Conservation (phyloP, 2,113 vertebrate species). For the Macrotus californicus region DNA sequence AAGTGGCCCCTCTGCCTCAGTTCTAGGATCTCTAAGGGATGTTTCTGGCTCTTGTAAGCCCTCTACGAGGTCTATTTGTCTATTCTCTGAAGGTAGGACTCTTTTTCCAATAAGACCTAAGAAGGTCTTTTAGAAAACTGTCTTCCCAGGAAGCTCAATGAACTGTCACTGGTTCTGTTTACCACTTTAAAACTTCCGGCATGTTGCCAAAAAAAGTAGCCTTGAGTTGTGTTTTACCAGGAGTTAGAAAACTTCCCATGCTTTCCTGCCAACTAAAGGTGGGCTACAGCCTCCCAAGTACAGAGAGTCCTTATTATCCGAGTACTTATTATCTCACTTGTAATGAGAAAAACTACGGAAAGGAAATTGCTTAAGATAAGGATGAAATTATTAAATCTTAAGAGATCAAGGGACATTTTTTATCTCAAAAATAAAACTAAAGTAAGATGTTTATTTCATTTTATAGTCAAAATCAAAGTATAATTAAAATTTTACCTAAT, state of each 20-base stretch:
- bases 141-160: neutral
- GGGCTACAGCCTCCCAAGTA: neutral
- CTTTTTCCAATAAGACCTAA: neutral
- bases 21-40: neutral
- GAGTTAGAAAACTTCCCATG: neutral
- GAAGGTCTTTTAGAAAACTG: neutral
- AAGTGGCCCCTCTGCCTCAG: neutral
- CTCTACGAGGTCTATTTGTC: neutral
- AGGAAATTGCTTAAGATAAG: neutral
- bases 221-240: neutral
- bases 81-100: neutral
- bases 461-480: neutral
- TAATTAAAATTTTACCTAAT: neutral
- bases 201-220: neutral
- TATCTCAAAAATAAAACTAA: neutral
- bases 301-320: neutral
- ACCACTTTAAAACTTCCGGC: neutral
- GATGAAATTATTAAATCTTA: neutral
- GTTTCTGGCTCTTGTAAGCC: neutral
- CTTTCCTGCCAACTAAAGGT: neutral
- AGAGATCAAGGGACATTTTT: neutral
- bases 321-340: neutral
- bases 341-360: neutral
- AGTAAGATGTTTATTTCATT: neutral
- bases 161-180: neutral